phyloP scores from a whole-genome alignment of 2,113 vertebrate genomes.

The Eolophus roseicapilla region DNA sequence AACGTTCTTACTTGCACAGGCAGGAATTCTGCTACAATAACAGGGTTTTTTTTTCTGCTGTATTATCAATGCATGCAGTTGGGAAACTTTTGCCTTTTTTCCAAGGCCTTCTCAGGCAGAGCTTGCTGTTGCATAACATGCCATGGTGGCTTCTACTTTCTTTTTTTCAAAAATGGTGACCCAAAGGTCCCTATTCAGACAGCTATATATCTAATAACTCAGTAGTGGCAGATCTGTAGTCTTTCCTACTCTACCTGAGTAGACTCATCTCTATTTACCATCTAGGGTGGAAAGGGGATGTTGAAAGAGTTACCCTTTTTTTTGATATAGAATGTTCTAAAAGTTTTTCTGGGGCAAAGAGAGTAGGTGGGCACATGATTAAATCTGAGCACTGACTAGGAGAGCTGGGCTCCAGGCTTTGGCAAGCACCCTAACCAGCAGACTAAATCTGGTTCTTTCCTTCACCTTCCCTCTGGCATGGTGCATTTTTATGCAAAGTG shows the following conservation, averaged over 20 bases:
- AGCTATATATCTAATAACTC: not conserved
- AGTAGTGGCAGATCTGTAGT: not conserved
- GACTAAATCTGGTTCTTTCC: not conserved
- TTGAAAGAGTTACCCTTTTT: not conserved
- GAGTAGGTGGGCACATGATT: not conserved
- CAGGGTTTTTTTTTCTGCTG: not conserved
- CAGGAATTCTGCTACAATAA: not conserved
- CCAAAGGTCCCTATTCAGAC: not conserved
- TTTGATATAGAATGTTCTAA: not conserved
- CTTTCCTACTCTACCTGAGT: not conserved
- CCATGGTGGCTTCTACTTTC: not conserved
- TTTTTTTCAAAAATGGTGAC: not conserved
- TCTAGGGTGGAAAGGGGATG: not conserved
- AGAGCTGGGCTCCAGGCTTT: not conserved
- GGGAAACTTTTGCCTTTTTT: not conserved
- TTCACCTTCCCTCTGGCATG: not conserved
- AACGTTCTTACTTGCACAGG: not conserved
- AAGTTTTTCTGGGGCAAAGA: not conserved
- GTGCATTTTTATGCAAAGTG: not conserved
- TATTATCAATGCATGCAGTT: not conserved
- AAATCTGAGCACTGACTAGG: not conserved
- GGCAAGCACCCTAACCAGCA: not conserved
- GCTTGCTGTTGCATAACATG: not conserved
- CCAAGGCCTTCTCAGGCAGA: not conserved
- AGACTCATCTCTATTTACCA: not conserved